These are phyloP conservation scores for Molossus molossus DNA, from an alignment of 2,797 vertebrate species.

Conservation along the genomic window DNA sequence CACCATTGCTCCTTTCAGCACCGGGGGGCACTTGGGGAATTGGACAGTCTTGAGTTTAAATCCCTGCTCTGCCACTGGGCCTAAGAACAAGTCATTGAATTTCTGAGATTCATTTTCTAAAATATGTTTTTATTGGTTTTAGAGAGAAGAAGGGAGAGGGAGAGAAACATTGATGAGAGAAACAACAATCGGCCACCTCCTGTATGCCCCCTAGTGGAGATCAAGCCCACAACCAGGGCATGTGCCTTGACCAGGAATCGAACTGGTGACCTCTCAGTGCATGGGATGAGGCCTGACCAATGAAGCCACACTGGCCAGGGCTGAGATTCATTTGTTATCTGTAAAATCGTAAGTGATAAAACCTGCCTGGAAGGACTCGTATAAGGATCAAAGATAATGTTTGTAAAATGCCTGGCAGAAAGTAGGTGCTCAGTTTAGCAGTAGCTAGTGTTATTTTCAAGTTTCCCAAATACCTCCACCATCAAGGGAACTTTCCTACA, in stretches of 20 bases:
- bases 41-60: not conserved
- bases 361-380: not conserved
- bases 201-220: not conserved
- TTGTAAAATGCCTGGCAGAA: not conserved
- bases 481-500: not conserved
- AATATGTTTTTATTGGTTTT: not conserved
- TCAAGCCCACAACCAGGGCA: not conserved
- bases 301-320: not conserved
- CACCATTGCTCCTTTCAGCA: not conserved
- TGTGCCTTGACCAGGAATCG: not conserved
- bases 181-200: not conserved
- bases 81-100: not conserved
- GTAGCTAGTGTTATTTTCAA: not conserved
- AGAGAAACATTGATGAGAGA: not conserved
- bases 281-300: not conserved
- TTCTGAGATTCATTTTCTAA: slow-evolving; percentile 29
- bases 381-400: not conserved
- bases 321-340: slow-evolving; percentile 21
- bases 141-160: not conserved
- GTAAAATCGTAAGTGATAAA: not conserved
- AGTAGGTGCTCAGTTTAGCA: not conserved
- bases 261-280: not conserved
- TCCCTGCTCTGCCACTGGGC: not conserved
- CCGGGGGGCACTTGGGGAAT: not conserved
- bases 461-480: not conserved